These are phyloP conservation scores for Leiothrix lutea DNA, from an alignment of 2,113 vertebrate genomes.

Conservation along the genomic window DNA sequence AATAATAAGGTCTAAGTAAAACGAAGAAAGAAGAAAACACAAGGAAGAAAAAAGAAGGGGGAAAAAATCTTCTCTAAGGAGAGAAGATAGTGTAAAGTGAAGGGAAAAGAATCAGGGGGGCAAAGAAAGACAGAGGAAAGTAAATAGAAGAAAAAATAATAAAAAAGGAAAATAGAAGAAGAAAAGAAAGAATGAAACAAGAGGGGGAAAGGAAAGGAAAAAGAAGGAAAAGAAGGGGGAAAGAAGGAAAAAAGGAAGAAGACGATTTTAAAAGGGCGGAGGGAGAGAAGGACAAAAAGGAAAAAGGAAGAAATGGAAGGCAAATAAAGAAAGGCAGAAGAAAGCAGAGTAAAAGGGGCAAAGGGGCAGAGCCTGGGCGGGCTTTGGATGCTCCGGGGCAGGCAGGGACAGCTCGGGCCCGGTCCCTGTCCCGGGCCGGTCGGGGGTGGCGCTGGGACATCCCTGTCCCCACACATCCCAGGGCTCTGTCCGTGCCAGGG, in stretches of 20 bases:
- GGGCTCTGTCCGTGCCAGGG: neutral
- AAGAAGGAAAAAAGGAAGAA: neutral
- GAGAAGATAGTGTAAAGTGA: neutral
- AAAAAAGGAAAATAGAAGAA: too few species aligned
- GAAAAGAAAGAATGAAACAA: accelerated
- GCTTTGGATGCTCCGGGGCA: accelerated
- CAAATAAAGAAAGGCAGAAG: neutral
- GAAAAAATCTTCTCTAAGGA: neutral
- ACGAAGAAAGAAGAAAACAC: neutral
- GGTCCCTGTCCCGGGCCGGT: too few species aligned
- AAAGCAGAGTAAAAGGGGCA: neutral
- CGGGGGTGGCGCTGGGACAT: neutral
- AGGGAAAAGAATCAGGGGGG: accelerated
- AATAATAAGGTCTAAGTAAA: neutral
- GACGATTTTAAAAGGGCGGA: accelerated
- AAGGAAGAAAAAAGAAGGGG: neutral
- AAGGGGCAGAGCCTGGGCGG: neutral
- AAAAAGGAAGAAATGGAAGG: too few species aligned
- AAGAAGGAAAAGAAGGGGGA: neutral
- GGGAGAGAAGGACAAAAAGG: too few species aligned
- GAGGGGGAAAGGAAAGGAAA: accelerated
- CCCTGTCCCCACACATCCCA: too few species aligned
- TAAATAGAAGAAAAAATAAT: too few species aligned
- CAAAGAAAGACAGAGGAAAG: neutral
- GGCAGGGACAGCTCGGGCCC: neutral